These are phyloP conservation scores for Cryptocephalus primarius DNA, from an alignment of 2,888 invertebrate genomes.

Conservation along the genomic window DNA sequence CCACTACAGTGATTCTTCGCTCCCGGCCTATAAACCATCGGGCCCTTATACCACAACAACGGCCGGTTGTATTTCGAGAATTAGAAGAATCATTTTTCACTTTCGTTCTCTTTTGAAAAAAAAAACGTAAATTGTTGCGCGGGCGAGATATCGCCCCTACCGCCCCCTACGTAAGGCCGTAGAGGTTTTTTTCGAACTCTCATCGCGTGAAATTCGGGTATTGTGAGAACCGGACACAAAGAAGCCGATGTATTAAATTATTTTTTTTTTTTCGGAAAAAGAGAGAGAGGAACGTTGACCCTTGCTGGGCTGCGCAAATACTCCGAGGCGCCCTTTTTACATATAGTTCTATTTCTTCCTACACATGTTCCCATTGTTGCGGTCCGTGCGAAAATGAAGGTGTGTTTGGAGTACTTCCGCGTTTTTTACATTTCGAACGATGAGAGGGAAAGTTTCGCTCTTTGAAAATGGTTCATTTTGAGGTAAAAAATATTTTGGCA, in stretches of 20 bases:
- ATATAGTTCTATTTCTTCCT: no score
- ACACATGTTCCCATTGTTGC: no score
- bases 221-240: conserved; percentile 25
- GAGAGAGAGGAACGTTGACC: conserved; percentile 8
- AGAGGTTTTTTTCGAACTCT: no score
- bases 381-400: neutral
- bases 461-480: no score
- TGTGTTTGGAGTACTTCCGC: conserved; percentile 9
- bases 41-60: conserved; percentile 9
- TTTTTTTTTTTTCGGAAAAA: conserved; percentile 12
- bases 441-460: no score
- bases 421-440: conserved; percentile 1
- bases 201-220: conserved; percentile 24
- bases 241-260: conserved; percentile 25
- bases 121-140: no score
- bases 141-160: conserved; percentile 2
- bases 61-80: conserved; percentile 15
- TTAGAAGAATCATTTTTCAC: conserved; percentile 27
- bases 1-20: neutral
- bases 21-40: conserved; percentile 6
- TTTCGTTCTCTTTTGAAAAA: conserved; percentile 14
- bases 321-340: conserved; percentile 12
- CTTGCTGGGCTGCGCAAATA: conserved; percentile 12
- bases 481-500: no score
- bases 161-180: neutral